Evolutionary conservation across 2,888 invertebrate species (phyloP).

Genomic region (Coronaproctus castanopsis): DNA sequence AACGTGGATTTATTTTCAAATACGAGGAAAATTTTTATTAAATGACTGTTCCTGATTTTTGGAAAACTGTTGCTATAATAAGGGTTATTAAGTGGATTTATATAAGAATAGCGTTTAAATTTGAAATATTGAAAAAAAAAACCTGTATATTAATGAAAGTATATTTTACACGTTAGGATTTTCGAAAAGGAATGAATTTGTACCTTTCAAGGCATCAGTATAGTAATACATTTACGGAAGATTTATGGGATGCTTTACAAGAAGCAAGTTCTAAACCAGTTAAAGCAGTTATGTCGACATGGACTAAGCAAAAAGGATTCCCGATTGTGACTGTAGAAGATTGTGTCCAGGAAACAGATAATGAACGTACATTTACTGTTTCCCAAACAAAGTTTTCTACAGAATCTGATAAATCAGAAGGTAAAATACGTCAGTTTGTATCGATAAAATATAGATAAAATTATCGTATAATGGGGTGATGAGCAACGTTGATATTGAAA

Average conservation of each 20-base stretch:
- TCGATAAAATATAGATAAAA: no score
- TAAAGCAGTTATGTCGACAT: conserved; percentile 78
- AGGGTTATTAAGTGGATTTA: no score
- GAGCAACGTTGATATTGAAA: no score
- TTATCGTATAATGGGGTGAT: no score
- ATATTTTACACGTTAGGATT: conserved; percentile 35
- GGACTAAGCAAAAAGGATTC: conserved; percentile 92
- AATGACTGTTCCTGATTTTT: no score
- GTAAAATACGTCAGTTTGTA: no score
- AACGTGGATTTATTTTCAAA: no score
- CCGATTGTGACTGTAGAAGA: conserved; percentile 47
- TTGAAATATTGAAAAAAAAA: no score
- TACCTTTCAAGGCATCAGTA: conserved; percentile 74
- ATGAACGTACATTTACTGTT: conserved; percentile 46
- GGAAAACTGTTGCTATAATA: no score
- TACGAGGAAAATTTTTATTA: no score
- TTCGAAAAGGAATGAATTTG: conserved; percentile 74
- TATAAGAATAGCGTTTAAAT: no score
- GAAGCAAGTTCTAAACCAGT: conserved; percentile 80
- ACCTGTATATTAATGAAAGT: no score
- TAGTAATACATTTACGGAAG: conserved; percentile 77
- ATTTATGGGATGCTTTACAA: conserved; percentile 76
- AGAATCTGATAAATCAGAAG: conserved; percentile 30
- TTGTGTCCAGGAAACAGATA: conserved; percentile 37
- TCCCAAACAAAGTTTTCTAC: conserved; percentile 73